phyloP scores from a whole-genome alignment of 2,888 invertebrate genomes.

The Microctonus brassicae region DNA sequence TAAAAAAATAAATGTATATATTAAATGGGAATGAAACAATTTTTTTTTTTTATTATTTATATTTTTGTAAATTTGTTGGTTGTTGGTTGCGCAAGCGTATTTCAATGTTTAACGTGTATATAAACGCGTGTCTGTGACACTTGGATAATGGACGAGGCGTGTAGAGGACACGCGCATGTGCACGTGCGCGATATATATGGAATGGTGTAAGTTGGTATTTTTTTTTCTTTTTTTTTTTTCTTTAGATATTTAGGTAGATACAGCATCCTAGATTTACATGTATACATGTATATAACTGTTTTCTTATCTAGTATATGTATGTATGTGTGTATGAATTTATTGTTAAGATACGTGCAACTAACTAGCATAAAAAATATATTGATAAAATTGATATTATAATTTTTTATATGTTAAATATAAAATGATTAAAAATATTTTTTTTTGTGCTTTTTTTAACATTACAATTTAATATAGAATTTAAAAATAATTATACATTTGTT shows the following conservation, averaged over 20 bases:
- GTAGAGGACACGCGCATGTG: slow-evolving; percentile 47
- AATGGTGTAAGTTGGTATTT: slow-evolving; percentile 24
- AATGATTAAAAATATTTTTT: too few relatives aligned
- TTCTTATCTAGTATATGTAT: not conserved
- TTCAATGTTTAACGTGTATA: slow-evolving; percentile 16
- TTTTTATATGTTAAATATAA: too few relatives aligned
- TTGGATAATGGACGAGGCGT: slow-evolving; percentile 48
- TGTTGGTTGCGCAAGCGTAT: not conserved
- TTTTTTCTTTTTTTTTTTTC: slow-evolving; percentile 4
- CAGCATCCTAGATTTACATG: not conserved
- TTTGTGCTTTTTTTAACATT: too few relatives aligned
- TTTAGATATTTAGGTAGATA: not conserved
- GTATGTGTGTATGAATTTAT: too few relatives aligned
- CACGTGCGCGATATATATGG: slow-evolving; percentile 27
- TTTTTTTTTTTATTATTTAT: too few relatives aligned
- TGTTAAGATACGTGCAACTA: too few relatives aligned
- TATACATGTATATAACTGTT: not conserved
- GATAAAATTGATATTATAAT: too few relatives aligned
- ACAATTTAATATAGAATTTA: too few relatives aligned
- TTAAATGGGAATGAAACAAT: too few relatives aligned
- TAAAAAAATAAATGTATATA: too few relatives aligned
- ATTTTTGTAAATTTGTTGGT: slow-evolving; percentile 3
- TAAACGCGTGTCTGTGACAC: slow-evolving; percentile 37
- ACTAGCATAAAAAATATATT: too few relatives aligned
- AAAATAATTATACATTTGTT: too few relatives aligned